phyloP scores from a whole-genome alignment of 2,888 invertebrate species.

The Sesia apiformis region DNA sequence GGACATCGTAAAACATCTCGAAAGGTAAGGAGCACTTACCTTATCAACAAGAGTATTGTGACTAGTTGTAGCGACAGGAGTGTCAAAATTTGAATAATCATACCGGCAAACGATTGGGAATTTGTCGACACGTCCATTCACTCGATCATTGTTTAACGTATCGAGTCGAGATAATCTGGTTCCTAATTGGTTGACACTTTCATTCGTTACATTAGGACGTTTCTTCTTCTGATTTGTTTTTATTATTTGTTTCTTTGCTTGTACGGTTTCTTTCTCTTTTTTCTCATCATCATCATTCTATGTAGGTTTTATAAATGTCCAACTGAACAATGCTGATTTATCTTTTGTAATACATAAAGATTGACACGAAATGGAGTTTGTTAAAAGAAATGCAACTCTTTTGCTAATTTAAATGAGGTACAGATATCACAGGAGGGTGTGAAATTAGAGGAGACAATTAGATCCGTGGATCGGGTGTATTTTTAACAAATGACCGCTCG shows the following conservation, averaged over 20 bases:
- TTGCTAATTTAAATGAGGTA: constrained; percentile 47
- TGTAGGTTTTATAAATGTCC: not conserved
- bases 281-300: constrained; percentile 7
- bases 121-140: constrained; percentile 3
- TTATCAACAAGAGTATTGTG: constrained; percentile 1
- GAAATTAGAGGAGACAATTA: constrained; percentile 75
- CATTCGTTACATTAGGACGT: constrained; percentile 13
- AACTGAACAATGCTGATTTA: not conserved
- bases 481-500: constrained; percentile 73
- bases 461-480: constrained; percentile 72
- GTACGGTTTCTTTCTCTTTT: constrained; percentile 5
- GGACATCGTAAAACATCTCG: constrained; percentile 95
- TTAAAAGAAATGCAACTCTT: not conserved
- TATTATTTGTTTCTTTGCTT: constrained; percentile 4
- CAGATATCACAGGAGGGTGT: constrained; percentile 66
- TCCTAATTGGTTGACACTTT: constrained; percentile 21
- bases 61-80: constrained; percentile 3
- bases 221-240: constrained; percentile 9
- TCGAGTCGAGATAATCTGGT: constrained; percentile 11
- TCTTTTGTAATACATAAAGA: not conserved
- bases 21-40: constrained; percentile 81
- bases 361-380: not conserved
- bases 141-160: constrained; percentile 20
- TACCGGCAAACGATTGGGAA: not conserved
- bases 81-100: constrained; percentile 2